Evolutionary conservation across 1,140 invertebrate genomes (phyloP).

Genomic region (Conus betulinus): DNA sequence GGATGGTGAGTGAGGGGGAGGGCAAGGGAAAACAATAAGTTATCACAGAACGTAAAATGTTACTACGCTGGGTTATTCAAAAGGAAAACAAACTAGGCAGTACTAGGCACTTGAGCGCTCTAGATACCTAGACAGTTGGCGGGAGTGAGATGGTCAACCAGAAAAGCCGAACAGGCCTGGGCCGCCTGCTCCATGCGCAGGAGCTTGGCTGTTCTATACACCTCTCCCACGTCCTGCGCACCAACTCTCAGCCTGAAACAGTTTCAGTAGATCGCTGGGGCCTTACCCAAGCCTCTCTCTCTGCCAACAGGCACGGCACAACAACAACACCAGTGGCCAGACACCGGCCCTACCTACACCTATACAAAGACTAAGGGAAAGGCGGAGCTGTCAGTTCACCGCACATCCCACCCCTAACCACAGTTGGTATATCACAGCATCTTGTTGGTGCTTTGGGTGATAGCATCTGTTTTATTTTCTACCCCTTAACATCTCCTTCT

Average conservation of each 20-base stretch:
- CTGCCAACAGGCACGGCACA: background rate
- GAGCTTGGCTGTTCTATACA: slow-evolving; percentile 85
- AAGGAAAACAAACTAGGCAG: background rate
- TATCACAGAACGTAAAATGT: too few relatives aligned
- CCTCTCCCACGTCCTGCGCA: slow-evolving; percentile 81
- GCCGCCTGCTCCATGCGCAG: slow-evolving; percentile 86
- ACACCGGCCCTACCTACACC: too few relatives aligned
- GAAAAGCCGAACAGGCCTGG: slow-evolving; percentile 83
- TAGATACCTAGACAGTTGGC: slow-evolving; percentile 82
- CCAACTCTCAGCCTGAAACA: slow-evolving; percentile 79
- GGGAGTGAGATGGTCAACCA: slow-evolving; percentile 82
- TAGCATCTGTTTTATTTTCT: too few relatives aligned
- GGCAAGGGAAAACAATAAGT: background rate
- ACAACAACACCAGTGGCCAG: background rate
- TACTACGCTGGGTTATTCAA: too few relatives aligned
- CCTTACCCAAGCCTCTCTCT: background rate
- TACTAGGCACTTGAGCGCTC: slow-evolving; percentile 4
- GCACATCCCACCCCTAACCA: background rate
- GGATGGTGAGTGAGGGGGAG: background rate
- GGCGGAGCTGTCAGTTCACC: too few relatives aligned
- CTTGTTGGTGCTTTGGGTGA: background rate
- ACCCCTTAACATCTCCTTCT: too few relatives aligned
- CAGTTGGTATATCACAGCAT: too few relatives aligned
- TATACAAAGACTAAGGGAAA: too few relatives aligned
- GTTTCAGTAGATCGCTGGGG: slow-evolving; percentile 7